phyloP scores from a whole-genome alignment of 2,113 vertebrate species.

The Oceanodroma tethys region DNA sequence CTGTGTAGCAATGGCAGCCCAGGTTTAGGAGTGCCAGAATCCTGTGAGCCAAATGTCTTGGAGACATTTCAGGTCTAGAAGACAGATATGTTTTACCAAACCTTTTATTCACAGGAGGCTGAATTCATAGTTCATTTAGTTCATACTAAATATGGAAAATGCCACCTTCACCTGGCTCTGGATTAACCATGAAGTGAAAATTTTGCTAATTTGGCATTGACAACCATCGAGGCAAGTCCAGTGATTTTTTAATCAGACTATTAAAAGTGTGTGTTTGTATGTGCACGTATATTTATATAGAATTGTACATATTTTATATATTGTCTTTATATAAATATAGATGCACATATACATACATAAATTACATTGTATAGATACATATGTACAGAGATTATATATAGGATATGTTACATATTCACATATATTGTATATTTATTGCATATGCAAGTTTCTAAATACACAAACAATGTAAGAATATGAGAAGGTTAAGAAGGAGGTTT shows the following conservation, averaged over 20 bases:
- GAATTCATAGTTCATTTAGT: background rate
- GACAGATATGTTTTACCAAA: background rate
- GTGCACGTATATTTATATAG: background rate
- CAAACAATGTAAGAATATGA: background rate
- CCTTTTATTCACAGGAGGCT: background rate
- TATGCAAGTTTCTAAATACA: background rate
- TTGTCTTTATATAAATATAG: background rate
- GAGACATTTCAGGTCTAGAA: background rate
- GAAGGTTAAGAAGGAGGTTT: background rate
- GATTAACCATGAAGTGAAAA: background rate
- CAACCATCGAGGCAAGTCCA: background rate
- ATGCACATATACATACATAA: background rate
- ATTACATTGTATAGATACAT: background rate
- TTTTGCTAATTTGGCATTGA: background rate
- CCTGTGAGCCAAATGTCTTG: background rate
- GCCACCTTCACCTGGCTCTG: background rate
- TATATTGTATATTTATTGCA: background rate
- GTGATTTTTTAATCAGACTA: background rate
- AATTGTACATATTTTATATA: background rate
- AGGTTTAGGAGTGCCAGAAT: background rate
- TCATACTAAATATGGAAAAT: background rate
- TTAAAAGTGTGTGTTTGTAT: background rate
- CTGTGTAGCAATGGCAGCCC: background rate
- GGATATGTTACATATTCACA: background rate
- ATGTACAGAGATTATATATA: background rate